Evolutionary conservation across 2,888 invertebrate genomes (phyloP), one percentile per base, ranked within the genome.

Genomic region (Sicus ferrugineus): DNA sequence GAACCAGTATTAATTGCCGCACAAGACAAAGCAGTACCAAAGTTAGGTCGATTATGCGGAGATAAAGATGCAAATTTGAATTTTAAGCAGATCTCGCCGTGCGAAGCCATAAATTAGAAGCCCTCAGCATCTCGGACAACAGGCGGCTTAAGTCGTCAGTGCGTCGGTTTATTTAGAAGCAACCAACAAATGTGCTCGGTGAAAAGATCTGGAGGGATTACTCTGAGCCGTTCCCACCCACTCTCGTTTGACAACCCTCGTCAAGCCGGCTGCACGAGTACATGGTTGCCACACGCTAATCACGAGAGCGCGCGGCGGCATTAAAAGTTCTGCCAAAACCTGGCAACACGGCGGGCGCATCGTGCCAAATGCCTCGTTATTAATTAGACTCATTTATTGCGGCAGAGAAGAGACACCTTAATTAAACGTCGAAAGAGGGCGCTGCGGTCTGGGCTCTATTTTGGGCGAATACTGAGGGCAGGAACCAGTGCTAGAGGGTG

Each of bases 351-450:
- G 46, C 30, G 34, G 75, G 75, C 77, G 75, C 76, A 76, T 79
- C 83, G 81, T 76, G 78, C 81, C 79, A 82, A 83, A 84, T 83
- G 80, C 82, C 79, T 81, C 83, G 82, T 84, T 84, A 83, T 84
- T 84, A 83, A 83, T 83, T 84, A 83, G 80, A 79, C 82, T 82
- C 82, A 83, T 82, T 82, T 82, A 78, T 72, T 70, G 56, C 23
- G 59, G 23, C 34, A 21, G 46, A 26, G 34, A 30, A 30, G 46
- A 79, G 81, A 79, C 80, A 83, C 82, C 81, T 82, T 82, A 81
- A 82, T 82, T 82, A 83, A 82, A 83, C 79, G 81, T 79, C 81
- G 80, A 80, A 23, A 50, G 19, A n/a, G 16, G 3, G 56, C 56
- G 23, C 28, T 16, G 7, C 5, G 38, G 21, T 19, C 2, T 31